These are phyloP conservation scores for Silurus aristotelis DNA, from an alignment of 2,797 vertebrate genomes.

Conservation along the genomic window DNA sequence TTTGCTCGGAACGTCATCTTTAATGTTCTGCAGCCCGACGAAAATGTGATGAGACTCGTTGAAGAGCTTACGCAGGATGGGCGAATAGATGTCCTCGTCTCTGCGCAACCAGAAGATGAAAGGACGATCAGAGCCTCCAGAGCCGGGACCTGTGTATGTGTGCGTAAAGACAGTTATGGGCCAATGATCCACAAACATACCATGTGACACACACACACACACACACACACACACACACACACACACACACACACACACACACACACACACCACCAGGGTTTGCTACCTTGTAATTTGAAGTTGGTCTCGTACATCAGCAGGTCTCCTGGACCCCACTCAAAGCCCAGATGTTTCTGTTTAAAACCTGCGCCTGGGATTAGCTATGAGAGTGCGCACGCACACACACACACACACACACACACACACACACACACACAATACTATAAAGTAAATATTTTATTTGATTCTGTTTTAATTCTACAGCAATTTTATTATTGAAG, in stretches of 20 bases:
- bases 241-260: background rate
- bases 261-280: background rate
- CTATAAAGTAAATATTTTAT: background rate
- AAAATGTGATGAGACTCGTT: conserved; percentile 98
- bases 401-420: background rate
- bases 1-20: conserved; percentile 84
- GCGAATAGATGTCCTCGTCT: conserved; percentile 90
- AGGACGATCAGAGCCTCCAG: conserved; percentile 58
- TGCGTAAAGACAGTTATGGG: background rate
- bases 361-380: conserved; percentile 80
- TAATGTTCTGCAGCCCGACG: conserved; percentile 86
- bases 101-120: conserved; percentile 82
- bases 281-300: conserved; percentile 75
- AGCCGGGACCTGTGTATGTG: conserved; percentile 56
- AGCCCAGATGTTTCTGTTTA: conserved; percentile 81
- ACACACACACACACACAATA: background rate
- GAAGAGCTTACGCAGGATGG: conserved; percentile 92
- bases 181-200: background rate
- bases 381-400: conserved; percentile 63
- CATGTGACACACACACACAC: background rate
- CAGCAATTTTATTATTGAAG: background rate
- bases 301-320: conserved; percentile 86
- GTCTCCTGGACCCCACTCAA: conserved; percentile 92
- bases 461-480: background rate
- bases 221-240: background rate